A percentile compares a stretch with the other conserved stretches of the same genome.
These are phyloP conservation scores for Habrosyne pyritoides DNA, from an alignment of 2,888 invertebrate genomes.

Conservation along the genomic window DNA sequence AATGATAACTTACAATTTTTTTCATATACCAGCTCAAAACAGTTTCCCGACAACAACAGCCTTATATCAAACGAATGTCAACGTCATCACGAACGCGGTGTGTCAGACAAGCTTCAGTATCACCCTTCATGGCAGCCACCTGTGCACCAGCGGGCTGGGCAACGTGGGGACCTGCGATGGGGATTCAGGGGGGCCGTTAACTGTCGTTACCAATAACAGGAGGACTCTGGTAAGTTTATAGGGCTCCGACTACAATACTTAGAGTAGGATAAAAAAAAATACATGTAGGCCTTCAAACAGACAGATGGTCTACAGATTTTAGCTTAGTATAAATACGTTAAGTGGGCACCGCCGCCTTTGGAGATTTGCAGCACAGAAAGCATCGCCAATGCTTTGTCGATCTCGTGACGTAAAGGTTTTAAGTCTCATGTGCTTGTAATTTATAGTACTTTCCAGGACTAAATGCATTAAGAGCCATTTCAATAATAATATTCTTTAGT, in stretches of 20 bases:
- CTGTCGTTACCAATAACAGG: constrained; percentile 19
- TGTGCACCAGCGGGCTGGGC: constrained; percentile 71
- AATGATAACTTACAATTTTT: not conserved
- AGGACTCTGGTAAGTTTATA: constrained; percentile 22
- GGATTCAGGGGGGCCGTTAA: constrained; percentile 69
- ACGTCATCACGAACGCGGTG: constrained; percentile 58
- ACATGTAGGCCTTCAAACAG: no score
- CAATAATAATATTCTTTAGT: no score
- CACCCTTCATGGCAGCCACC: constrained; percentile 60
- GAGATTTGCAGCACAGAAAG: not conserved
- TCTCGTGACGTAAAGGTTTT: no score
- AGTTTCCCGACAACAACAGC: constrained; percentile 47
- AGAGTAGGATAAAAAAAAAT: no score
- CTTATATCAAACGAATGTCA: constrained; percentile 46
- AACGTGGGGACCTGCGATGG: constrained; percentile 77
- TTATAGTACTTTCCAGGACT: no score
- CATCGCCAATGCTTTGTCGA: no score
- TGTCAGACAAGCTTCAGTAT: constrained; percentile 70
- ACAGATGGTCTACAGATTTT: no score
- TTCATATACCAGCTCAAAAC: constrained; percentile 49
- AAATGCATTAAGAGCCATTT: no score
- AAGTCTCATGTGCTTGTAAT: no score
- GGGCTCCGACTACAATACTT: no score
- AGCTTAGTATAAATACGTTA: no score
- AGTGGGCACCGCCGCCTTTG: no score